Percentiles rank a stretch among this genome's conserved stretches.
These are phyloP conservation scores for Muscicapa striata DNA, from an alignment of 2,797 vertebrate species.

Conservation along the genomic window DNA sequence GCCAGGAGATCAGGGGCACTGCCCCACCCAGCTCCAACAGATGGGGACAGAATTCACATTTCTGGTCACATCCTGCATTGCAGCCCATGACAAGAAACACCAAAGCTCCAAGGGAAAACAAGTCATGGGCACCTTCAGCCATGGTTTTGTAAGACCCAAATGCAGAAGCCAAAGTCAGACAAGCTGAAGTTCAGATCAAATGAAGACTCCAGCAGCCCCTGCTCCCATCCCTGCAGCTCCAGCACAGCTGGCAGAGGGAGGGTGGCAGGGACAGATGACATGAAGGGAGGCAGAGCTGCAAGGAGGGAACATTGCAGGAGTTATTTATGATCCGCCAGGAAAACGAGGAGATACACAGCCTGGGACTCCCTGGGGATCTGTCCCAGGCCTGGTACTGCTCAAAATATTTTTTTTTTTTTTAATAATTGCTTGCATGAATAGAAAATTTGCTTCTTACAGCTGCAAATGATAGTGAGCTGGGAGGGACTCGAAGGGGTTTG, in stretches of 20 bases:
- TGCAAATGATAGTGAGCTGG: slow-evolving; percentile 31
- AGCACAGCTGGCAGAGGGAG: not conserved
- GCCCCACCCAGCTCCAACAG: too few relatives aligned
- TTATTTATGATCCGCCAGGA: not conserved
- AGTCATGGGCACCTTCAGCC: not conserved
- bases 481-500: slow-evolving; percentile 26
- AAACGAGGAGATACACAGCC: not conserved
- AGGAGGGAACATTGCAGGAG: not conserved
- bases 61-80: too few relatives aligned
- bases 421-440: slow-evolving; percentile 65
- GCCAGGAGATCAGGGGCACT: too few relatives aligned
- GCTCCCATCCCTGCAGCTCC: not conserved
- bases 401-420: slow-evolving; percentile 61
- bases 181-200: not conserved
- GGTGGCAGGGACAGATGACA: not conserved
- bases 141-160: not conserved
- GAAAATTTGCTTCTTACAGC: slow-evolving; percentile 54
- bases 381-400: slow-evolving; percentile 52
- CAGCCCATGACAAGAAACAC: not conserved
- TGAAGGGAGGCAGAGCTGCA: not conserved
- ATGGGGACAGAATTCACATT: too few relatives aligned
- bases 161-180: not conserved
- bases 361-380: slow-evolving; percentile 11
- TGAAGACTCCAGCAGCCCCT: not conserved
- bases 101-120: not conserved